Conservation (phyloP, 2,113 vertebrate species). For the Pseudopipra pipra region DNA sequence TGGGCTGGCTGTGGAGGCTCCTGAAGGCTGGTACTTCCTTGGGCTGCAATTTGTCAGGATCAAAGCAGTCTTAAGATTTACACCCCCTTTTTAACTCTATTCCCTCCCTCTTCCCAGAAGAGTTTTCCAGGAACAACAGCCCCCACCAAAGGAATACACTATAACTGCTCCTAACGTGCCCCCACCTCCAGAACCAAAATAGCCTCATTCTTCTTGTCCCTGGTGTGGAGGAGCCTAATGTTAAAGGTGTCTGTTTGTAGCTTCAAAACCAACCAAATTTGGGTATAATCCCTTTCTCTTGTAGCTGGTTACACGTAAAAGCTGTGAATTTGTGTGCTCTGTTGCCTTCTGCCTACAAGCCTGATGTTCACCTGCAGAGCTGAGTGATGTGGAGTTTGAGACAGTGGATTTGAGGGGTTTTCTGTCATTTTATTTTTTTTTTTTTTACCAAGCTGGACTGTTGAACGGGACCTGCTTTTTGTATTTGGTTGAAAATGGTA, state of each 20-base stretch:
- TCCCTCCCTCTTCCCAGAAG: not conserved
- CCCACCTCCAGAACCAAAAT: not conserved
- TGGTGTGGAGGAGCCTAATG: not conserved
- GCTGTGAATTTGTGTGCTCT: conserved; percentile 72
- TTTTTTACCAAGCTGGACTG: conserved; percentile 71
- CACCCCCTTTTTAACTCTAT: not conserved
- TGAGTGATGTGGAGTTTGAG: not conserved
- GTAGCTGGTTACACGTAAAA: conserved; percentile 62
- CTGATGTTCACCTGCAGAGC: not conserved
- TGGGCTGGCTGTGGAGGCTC: not conserved
- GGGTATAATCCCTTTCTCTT: not conserved
- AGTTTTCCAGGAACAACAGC: not conserved
- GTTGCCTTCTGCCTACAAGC: conserved; percentile 35
- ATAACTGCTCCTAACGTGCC: not conserved
- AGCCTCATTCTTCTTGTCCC: not conserved
- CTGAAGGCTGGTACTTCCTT: conserved; percentile 1
- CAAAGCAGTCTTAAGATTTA: not conserved
- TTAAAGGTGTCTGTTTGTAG: not conserved
- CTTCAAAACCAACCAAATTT: not conserved
- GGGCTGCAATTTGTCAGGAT: not conserved
- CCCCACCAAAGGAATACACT: conserved; percentile 49
- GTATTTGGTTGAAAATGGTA: conserved; percentile 43
- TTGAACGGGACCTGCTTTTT: conserved; percentile 75
- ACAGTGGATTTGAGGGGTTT: not conserved
- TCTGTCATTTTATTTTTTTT: not conserved